These are phyloP conservation scores for Zelostemma sp. DNA, from an alignment of 1,140 invertebrate species.

Conservation along the genomic window DNA sequence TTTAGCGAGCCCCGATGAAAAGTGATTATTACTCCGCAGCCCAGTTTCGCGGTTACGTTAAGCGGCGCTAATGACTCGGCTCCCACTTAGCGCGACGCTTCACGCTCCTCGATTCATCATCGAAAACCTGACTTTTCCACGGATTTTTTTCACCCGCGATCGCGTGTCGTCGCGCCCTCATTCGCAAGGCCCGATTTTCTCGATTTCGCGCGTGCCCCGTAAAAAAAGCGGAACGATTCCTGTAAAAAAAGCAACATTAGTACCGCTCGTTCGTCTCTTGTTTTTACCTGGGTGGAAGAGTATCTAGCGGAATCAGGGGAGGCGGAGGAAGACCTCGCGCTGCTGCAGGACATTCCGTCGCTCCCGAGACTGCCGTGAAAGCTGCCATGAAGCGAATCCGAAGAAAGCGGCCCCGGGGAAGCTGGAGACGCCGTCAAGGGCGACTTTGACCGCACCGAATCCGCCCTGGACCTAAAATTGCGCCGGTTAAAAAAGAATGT, in stretches of 20 bases:
- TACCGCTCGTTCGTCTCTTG: too few relatives aligned
- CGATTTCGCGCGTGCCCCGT: too few relatives aligned
- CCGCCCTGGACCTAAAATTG: conserved; percentile 64
- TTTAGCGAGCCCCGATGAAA: conserved; percentile 6
- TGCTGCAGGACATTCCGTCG: conserved; percentile 69
- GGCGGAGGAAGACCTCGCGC: conserved; percentile 67
- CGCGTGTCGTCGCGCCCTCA: conserved; percentile 55
- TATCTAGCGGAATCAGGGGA: conserved; percentile 68
- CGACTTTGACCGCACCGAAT: conserved; percentile 67
- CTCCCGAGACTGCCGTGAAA: conserved; percentile 68
- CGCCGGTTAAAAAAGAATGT: too few relatives aligned
- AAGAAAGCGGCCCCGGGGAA: conserved; percentile 62
- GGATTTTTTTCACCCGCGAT: conserved; percentile 45
- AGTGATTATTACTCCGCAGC: too few relatives aligned
- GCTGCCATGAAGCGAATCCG: conserved; percentile 66
- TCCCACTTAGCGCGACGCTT: conserved; percentile 36
- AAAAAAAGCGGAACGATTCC: too few relatives aligned
- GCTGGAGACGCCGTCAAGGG: conserved; percentile 66
- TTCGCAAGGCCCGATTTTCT: conserved; percentile 48
- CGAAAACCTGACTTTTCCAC: conserved; percentile 37
- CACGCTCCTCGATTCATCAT: conserved; percentile 47
- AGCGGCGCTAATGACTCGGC: conserved; percentile 36
- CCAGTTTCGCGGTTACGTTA: conserved; percentile 15
- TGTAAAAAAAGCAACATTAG: too few relatives aligned
- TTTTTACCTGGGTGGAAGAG: conserved; percentile 65